Evolutionary conservation across 2,797 vertebrate genomes (phyloP), one percentile per base, ranked within the genome.

Genomic region (Mus spretus): DNA sequence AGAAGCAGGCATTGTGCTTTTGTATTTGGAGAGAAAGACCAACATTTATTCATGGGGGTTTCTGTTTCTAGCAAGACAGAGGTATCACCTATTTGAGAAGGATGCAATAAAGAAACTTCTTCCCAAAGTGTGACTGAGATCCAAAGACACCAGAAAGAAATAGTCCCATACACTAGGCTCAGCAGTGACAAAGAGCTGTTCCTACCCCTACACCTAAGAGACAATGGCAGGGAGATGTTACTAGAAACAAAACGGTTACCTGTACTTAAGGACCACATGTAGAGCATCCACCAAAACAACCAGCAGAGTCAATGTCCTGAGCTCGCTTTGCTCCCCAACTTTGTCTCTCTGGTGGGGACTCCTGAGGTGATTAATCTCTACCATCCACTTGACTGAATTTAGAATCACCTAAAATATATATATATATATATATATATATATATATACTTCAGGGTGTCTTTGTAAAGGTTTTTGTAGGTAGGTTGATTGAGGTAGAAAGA

Each of bases 91-190:
- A 55, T 65, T 75, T 93, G n/a, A 85, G 74, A 20, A 44, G 44
- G 59, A 89, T 50, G 78, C 91, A 75, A 90, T 72, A 78, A 87
- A 85, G 20, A n/a, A 24, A 93, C 15, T 91, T 28, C 70, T 96
- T 88, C 67, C 50, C 14, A 75, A 79, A 13, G 15, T 28, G 13
- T 37, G 17, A 80, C 78, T 63, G 70, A 97, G 81, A 88, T 61
- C 50, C 72, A 44, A 26, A 91, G 6, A 95, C 87, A 44, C 17
- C 26, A 90, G 13, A 19, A 80, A 92, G 55, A 9, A 90, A 90
- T 6, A 57, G 55, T 70, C 4, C 17, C n/a, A 70, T 22, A 63
- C 2, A 19, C n/a, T 22, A 9, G n/a, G 44, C 37, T 75, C 34
- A 15, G 63, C 15, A 34, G 28, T 19, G 90, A 37, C 44, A 12